Evolutionary conservation across 37 sponge, comb jelly and placozoan species (phyloP), one percentile per base, ranked within the genome.

Genomic region (Cliona cf. orientalis): DNA sequence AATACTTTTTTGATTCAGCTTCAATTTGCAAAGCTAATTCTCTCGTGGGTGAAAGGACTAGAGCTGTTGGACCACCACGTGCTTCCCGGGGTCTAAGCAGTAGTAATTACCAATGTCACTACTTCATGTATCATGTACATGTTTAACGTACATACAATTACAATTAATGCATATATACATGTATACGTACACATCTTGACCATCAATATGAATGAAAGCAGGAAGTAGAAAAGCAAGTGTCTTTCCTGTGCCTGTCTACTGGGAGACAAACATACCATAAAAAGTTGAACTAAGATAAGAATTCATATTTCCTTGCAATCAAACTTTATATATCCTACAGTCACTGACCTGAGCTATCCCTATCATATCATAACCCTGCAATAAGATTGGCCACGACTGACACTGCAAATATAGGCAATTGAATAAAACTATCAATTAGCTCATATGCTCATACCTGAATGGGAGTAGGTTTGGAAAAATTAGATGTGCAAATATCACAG

Each of bases 201-300:
- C 91, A 67, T 89, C 90, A 56, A 95, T 93, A 77, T 98, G 99
- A n/a, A 98, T 89, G 2, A 98, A 66, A 17, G 90, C 96, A 56
- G 99, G 99, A 14, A 98, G 84, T 0, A 98, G 91, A 71, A 98
- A 98, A 21, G 96, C 99, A 11, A 98, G 78, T 3, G 99, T 98
- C 56, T 98, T 98, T 6, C 99, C 99, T 42, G 99, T 98, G 28
- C 99, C 99, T 57, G 99, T 98, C 90, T 97, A n/a, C n/a, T n/a
- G n/a, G 76, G n/a, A 59, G 6, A 35, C n/a, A n/a, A n/a, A n/a
- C n/a, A n/a, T n/a, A n/a, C n/a, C n/a, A n/a, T n/a, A n/a, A n/a
- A n/a, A n/a, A n/a, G n/a, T n/a, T n/a, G n/a, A n/a, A n/a, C n/a
- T n/a, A n/a, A n/a, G n/a, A n/a, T n/a, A n/a, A n/a, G n/a, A n/a